Percentiles rank a stretch among this genome's conserved stretches.
These are phyloP conservation scores for Pipa parva DNA, from an alignment of 2,113 vertebrate species.

Conservation along the genomic window DNA sequence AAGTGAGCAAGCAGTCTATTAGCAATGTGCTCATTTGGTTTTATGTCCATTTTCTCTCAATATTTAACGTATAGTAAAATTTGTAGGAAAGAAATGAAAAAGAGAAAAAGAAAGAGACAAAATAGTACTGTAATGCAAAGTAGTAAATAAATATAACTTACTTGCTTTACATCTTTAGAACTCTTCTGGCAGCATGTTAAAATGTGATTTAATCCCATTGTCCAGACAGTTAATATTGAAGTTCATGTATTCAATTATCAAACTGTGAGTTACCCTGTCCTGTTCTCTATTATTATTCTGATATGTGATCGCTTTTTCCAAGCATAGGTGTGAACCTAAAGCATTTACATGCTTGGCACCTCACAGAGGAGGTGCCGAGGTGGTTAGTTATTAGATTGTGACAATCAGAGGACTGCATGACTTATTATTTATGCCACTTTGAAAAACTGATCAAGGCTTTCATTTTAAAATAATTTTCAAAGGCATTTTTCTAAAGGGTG, in stretches of 20 bases:
- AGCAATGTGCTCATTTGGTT: neutral
- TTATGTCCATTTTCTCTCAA: neutral
- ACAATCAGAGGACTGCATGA: neutral
- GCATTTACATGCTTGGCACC: constrained; percentile 4
- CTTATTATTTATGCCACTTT: neutral
- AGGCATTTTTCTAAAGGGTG: no score
- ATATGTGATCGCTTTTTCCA: neutral
- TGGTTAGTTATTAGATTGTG: neutral
- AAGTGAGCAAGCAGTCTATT: no score
- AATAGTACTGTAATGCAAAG: no score
- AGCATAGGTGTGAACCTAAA: constrained; percentile 6
- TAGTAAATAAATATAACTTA: neutral
- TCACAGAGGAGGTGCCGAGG: neutral
- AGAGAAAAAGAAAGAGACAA: no score
- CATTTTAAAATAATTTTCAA: no score
- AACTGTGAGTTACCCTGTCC: neutral
- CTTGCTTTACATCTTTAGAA: neutral
- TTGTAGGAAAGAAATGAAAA: no score
- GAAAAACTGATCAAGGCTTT: neutral
- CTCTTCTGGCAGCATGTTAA: neutral
- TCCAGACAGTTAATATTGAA: neutral
- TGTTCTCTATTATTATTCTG: neutral
- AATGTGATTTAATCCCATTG: constrained; percentile 7
- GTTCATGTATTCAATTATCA: no score
- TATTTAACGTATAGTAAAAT: neutral